A percentile compares a stretch with the other conserved stretches of the same genome.
phyloP scores from a whole-genome alignment of 1,140 invertebrate species.

The Galleria mellonella region DNA sequence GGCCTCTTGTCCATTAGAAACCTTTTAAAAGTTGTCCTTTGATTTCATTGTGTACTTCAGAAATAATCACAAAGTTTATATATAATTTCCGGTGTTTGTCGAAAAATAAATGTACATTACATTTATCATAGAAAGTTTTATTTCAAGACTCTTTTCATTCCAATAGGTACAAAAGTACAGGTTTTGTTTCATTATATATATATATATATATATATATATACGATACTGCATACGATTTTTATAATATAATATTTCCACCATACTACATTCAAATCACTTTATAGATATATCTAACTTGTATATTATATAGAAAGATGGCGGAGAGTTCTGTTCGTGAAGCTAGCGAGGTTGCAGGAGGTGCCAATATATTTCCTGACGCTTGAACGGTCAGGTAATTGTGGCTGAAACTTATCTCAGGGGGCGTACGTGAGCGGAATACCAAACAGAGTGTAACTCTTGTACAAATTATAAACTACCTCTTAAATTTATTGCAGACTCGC shows the following conservation, averaged over 20 bases:
- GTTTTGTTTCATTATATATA: too few species aligned
- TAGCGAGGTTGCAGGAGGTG: constrained; percentile 48
- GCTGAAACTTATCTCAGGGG: constrained; percentile 68
- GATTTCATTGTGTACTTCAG: constrained; percentile 62
- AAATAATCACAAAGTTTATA: constrained; percentile 55
- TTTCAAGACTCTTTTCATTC: too few species aligned
- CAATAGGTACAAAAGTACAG: too few species aligned
- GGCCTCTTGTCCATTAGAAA: constrained; percentile 66
- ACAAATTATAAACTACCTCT: constrained; percentile 57
- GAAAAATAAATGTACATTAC: constrained; percentile 55
- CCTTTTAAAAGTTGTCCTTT: constrained; percentile 69
- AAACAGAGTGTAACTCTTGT: constrained; percentile 40
- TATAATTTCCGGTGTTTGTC: constrained; percentile 39
- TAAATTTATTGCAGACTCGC: constrained; percentile 9
- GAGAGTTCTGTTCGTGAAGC: constrained; percentile 5
- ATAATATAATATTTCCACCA: too few species aligned
- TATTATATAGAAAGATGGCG: background rate
- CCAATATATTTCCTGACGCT: constrained; percentile 71
- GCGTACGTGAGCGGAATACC: constrained; percentile 61
- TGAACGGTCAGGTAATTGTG: constrained; percentile 72
- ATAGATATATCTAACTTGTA: too few species aligned
- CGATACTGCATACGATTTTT: too few species aligned
- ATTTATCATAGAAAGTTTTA: constrained; percentile 1
- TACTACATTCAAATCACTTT: too few species aligned
- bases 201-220: too few species aligned